These are phyloP conservation scores for Diarsia rubi DNA, from an alignment of 2,888 invertebrate genomes.

Conservation along the genomic window DNA sequence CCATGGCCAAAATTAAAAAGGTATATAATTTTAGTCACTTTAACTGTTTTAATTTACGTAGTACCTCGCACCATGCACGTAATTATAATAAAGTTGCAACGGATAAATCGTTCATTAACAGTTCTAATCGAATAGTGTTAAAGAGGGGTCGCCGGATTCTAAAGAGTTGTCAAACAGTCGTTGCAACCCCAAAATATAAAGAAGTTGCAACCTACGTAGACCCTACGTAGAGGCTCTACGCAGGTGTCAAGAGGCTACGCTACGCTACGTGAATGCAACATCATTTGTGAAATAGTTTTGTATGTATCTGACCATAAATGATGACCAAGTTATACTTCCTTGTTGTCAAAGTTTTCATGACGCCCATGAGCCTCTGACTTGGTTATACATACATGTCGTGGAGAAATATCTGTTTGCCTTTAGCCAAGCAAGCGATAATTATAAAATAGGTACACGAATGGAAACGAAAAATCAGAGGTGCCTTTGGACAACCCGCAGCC, in stretches of 20 bases:
- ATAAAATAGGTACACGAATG: too few species aligned
- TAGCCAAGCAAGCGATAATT: neutral
- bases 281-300: neutral
- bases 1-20: neutral
- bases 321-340: neutral
- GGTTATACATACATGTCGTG: neutral
- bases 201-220: neutral
- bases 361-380: neutral
- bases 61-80: neutral
- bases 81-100: neutral
- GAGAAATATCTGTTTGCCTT: neutral
- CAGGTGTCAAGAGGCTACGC: neutral
- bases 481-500: too few species aligned
- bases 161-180: neutral
- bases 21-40: neutral
- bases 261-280: neutral
- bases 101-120: neutral
- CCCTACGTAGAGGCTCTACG: constrained; percentile 5
- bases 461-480: too few species aligned
- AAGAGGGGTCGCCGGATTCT: neutral
- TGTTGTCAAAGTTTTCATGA: too few species aligned
- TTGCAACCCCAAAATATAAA: neutral
- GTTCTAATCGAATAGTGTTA: neutral
- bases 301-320: neutral
- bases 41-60: neutral